Base-by-base conservation (phyloP, 2,113 vertebrate species). In the Bos taurus region DNA sequence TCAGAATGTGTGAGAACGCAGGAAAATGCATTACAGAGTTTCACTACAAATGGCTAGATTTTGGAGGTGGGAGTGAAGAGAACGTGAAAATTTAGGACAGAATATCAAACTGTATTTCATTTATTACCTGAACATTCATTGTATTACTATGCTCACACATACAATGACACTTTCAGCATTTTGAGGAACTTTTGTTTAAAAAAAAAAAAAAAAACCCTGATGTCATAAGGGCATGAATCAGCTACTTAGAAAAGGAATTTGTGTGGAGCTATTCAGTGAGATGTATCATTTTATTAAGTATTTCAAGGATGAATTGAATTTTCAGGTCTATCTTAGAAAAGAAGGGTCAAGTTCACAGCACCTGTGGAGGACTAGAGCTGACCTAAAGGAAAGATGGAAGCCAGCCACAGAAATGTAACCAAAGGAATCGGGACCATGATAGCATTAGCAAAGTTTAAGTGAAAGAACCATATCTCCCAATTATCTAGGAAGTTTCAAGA, bases 401-500 rank as follows among this genome's bases (percentile, higher is more conserved):
- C 33, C 57, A 88, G 96, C 52, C 52, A 93, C 28, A 91, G 81
- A 94, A 94, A 80, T 10, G 26, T 12, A 54, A 78, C 26, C 50
- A 59, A 80, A 85, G 56, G 74, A 89, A 87, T 59, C 28, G 4
- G 74, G 77, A 92, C 50, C 54, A 56, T 4, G 36, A 60, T 60
- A 48, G n/a, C 78, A 64, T 30, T 43, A 59, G 48, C 64, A 81
- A 80, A 9, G 77, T 81, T 95, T 81, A 84, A 56, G 64, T 8
- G 43, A 93, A 93, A 93, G 95, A 30, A 94, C 46, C 93, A 59
- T 90, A 94, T 15, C 77, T 82, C 78, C 78, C 62, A 81, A 95
- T 97, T 96, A 97, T 71, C 33, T 88, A 90, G 92, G 83, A 96
- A 59, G 84, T 62, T 97, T 96, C 80, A 90, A 94, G 87, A 92